A percentile compares a stretch with the other conserved stretches of the same genome.
Conservation (phyloP, 1,140 invertebrate species). For the Ceratoteleas bidentatus region DNA sequence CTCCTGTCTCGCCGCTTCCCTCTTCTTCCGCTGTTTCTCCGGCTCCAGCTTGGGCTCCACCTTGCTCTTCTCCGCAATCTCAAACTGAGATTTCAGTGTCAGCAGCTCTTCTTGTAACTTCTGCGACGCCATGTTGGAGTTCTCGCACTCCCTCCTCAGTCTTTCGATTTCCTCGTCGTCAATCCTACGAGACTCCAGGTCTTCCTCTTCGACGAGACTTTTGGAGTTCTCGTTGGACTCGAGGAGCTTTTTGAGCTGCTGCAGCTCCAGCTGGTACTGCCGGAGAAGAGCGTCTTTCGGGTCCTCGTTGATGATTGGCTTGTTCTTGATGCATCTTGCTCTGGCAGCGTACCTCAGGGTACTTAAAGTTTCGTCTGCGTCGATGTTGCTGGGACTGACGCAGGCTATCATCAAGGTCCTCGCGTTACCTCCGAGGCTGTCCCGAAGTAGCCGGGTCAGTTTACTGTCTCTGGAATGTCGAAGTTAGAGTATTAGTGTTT, state of each 20-base stretch:
- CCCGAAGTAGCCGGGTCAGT: conserved; percentile 92
- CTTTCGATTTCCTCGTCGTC: conserved; percentile 71
- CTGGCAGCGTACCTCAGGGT: conserved; percentile 94
- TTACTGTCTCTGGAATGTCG: conserved; percentile 92
- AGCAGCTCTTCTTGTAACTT: conserved; percentile 75
- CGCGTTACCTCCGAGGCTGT: conserved; percentile 96
- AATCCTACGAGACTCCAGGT: conserved; percentile 26
- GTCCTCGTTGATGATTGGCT: conserved; percentile 95
- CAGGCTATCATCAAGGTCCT: conserved; percentile 97
- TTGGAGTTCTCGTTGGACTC: conserved; percentile 72
- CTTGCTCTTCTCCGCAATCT: conserved; percentile 53
- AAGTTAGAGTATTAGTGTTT: too few relatives aligned
- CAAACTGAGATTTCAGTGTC: conserved; percentile 68
- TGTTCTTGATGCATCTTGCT: conserved; percentile 96
- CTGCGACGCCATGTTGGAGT: conserved; percentile 73
- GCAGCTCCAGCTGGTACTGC: conserved; percentile 94
- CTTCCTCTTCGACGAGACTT: conserved; percentile 20
- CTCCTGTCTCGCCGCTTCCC: conserved; percentile 76
- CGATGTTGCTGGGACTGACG: conserved; percentile 92
- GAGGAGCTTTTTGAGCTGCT: conserved; percentile 87
- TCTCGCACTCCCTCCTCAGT: conserved; percentile 73
- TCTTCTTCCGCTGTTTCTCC: conserved; percentile 72
- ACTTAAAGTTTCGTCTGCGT: conserved; percentile 94
- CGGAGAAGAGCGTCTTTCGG: conserved; percentile 94
- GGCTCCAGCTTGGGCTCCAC: conserved; percentile 61